Percentiles rank a stretch among this genome's conserved stretches.
Conservation (phyloP, 2,113 vertebrate species). For the Amblyornis subalaris region DNA sequence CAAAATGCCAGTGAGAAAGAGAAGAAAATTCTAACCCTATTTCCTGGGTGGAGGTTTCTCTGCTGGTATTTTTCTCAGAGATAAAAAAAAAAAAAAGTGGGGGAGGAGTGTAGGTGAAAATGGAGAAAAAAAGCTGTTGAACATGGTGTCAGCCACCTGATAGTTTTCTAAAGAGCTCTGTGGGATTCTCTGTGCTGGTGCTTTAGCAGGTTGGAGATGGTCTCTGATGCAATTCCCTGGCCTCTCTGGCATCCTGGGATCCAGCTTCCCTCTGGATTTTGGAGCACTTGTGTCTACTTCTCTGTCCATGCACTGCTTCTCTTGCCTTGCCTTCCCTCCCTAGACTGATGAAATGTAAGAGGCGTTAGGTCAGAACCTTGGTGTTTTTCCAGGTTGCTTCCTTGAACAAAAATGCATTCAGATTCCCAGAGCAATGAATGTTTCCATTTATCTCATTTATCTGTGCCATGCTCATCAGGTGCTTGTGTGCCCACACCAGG, state of each 20-base stretch:
- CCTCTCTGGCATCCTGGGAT: neutral
- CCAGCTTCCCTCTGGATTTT: neutral
- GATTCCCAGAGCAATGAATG: neutral
- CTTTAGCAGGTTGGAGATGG: neutral
- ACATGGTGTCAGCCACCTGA: fast-evolving
- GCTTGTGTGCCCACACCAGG: fast-evolving
- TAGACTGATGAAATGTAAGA: neutral
- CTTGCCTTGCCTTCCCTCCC: neutral
- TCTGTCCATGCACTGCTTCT: too few relatives aligned
- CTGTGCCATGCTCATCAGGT: fast-evolving
- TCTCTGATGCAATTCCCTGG: neutral
- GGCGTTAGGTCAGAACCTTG: neutral
- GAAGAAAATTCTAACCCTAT: neutral
- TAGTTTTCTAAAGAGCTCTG: neutral
- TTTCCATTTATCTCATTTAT: neutral
- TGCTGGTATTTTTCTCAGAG: neutral
- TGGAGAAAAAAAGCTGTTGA: too few relatives aligned
- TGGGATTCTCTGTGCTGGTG: neutral
- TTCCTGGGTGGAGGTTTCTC: neutral
- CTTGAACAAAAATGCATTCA: neutral
- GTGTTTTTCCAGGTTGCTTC: neutral
- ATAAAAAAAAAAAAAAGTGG: neutral
- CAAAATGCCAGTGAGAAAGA: neutral
- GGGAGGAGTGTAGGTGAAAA: neutral
- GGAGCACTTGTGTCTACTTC: too few relatives aligned